These are phyloP conservation scores for Callorhinus ursinus DNA, from an alignment of 2,113 vertebrate genomes.

Conservation along the genomic window DNA sequence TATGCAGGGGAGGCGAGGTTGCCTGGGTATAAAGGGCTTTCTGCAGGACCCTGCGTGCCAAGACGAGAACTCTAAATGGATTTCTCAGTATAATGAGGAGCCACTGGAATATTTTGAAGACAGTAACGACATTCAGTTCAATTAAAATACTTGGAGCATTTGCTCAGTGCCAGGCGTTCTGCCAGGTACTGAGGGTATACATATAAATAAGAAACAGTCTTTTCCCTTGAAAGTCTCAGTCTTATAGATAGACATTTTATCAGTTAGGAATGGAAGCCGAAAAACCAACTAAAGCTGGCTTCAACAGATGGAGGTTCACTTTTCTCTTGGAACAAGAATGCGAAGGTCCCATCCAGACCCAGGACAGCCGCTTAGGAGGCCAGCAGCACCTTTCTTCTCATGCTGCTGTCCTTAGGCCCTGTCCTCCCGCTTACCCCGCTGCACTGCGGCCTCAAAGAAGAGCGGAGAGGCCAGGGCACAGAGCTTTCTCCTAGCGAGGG, in stretches of 20 bases:
- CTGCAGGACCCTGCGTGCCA: background rate
- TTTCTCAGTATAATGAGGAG: background rate
- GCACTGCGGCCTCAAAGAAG: background rate
- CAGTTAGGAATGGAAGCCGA: conserved; percentile 26
- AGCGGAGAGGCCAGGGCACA: background rate
- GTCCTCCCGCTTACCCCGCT: background rate
- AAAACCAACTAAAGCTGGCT: background rate
- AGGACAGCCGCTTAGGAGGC: background rate
- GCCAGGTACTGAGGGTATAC: conserved; percentile 38
- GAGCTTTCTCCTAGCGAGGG: background rate
- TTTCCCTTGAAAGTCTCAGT: conserved; percentile 41
- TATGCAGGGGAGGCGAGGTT: rapidly evolving
- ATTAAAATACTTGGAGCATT: conserved; percentile 54
- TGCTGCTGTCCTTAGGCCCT: background rate
- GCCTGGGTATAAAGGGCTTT: background rate
- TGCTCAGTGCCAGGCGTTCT: conserved; percentile 22
- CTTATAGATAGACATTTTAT: conserved; percentile 6
- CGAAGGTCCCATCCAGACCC: background rate
- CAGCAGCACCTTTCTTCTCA: background rate
- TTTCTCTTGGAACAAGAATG: background rate
- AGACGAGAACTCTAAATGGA: background rate
- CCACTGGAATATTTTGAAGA: conserved; percentile 12
- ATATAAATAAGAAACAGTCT: conserved; percentile 59
- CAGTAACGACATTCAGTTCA: background rate
- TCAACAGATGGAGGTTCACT: background rate